Base-by-base conservation (phyloP, 2,797 vertebrate genomes). In the Poecilia wingei region DNA sequence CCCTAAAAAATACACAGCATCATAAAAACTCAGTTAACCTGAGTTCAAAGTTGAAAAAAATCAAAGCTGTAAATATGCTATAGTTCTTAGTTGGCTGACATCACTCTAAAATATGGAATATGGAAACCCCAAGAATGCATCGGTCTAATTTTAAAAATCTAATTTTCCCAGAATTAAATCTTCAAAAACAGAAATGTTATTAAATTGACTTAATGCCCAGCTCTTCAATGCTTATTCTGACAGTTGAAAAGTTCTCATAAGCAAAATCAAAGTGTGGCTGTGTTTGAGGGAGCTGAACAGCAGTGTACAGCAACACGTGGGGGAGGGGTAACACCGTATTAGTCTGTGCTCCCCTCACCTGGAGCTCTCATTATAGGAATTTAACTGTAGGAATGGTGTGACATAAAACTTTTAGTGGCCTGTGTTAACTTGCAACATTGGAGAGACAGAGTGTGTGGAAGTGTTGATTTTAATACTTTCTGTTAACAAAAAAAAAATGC, bases 401-500 rank as follows among this genome's bases (percentile, higher is more conserved):
- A 71, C 41, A 18, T 70, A 14, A 45, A 71, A 45, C n/a, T 8
- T 71, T 45, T 45, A n/a, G 41, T 45, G 68, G 25, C 64, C 18
- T 66, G 36, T 39, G 33, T 70, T 25, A 43, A n/a, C 51, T 74
- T 41, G 33, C 31, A 12, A 14, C 69, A 36, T 71, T 55, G 22
- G 31, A 57, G 3, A 80, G 79, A 84, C 57, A 13, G 73, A 80
- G 64, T 57, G 45, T 74, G 74, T 36, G 47, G 59, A 85, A 80
- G 33, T 74, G 78, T 85, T 72, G 76, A 84, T 59, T 82, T 86
- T 25, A 14, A 78, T 87, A 5, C n/a, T 33, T 59, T 84, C 78
- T 81, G 61, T 73, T 64, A 78, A 53, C 79, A 81, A 83, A 82
- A 86, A 84, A 82, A 86, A 84, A 86, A 84, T 82, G 79, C 72